Base-by-base conservation (phyloP, 23 tunicate genomes). In the Ciona savignyi region DNA sequence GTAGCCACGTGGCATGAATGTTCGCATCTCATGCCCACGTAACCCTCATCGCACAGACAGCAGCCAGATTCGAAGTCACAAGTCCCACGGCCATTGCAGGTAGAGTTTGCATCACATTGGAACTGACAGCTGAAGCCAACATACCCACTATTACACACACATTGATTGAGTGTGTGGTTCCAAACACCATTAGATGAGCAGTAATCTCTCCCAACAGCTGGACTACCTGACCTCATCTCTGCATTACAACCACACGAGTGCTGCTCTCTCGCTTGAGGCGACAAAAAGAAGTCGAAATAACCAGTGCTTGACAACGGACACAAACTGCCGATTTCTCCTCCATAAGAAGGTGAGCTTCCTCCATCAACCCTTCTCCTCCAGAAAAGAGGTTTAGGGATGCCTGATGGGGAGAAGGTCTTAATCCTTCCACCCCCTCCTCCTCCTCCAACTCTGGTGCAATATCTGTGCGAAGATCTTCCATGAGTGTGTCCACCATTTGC, bases 31-130 rank as follows among this genome's bases (percentile, higher is more conserved):
- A 51, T 27, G 30, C 65, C 77, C 4, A 73, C 77, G 34, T 73
- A 73, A 15, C 77, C 77, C 27, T 15, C 20, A 51, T 48, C 66
- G 51, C 65, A 48, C 77, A 27, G 34, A 27, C 77, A 73, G 25
- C 77, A 73, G 19, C 77, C 77, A 15, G 51, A 34, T 33, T 73
- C 77, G 6, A 29, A 19, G 66, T 56, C 65, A 26, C 77, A 48
- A 42, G 66, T 25, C 63, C 77, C 77, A 0, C 77, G 65, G 32
- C 66, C 77, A 6, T 60, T 35, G 77, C 77, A 73, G 63, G 77
- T 73, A 2, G 77, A 29, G 19, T 35, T 26, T 0, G 65, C 65
- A 42, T 73, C 65, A 27, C 77, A 73, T 4, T 73, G 23, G 27
- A 32, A 48, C 35, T 73, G 66, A 27, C 77, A 73, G 2, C 65